Conservation (phyloP, 2,797 vertebrate species). For the Anableps anableps region DNA sequence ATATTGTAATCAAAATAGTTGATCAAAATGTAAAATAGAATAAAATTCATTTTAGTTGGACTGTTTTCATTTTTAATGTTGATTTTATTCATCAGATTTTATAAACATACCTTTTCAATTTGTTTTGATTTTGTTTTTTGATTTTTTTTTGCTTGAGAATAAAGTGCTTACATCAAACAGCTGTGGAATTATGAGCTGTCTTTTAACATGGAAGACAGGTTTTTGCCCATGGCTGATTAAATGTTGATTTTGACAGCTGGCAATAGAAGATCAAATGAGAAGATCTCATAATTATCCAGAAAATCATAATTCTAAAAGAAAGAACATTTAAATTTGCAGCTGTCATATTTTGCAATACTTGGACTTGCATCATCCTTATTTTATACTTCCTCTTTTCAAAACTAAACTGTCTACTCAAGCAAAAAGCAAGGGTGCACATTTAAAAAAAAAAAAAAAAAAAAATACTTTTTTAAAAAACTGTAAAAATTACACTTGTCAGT, state of each 20-base stretch:
- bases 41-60: no score
- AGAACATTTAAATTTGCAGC: slow-evolving; percentile 17
- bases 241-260: slow-evolving; percentile 43
- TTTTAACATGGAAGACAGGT: no score
- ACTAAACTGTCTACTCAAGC: slow-evolving; percentile 11
- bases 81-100: no score
- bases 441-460: slow-evolving; percentile 7
- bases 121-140: no score
- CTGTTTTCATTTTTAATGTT: no score
- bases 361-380: slow-evolving; percentile 18
- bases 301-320: background rate
- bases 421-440: slow-evolving; percentile 16
- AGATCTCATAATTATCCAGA: slow-evolving; percentile 24
- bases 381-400: slow-evolving; percentile 21
- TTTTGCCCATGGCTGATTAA: slow-evolving; percentile 18
- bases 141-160: no score
- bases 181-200: no score
- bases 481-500: slow-evolving; percentile 2
- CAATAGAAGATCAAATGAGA: slow-evolving; percentile 26
- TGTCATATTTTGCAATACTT: slow-evolving; percentile 44
- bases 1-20: no score
- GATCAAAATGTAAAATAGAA: no score
- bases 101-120: no score
- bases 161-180: no score
- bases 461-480: background rate